Evolutionary conservation across 1,140 invertebrate species (phyloP).

Genomic region (Yoshiicerus persimilis): DNA sequence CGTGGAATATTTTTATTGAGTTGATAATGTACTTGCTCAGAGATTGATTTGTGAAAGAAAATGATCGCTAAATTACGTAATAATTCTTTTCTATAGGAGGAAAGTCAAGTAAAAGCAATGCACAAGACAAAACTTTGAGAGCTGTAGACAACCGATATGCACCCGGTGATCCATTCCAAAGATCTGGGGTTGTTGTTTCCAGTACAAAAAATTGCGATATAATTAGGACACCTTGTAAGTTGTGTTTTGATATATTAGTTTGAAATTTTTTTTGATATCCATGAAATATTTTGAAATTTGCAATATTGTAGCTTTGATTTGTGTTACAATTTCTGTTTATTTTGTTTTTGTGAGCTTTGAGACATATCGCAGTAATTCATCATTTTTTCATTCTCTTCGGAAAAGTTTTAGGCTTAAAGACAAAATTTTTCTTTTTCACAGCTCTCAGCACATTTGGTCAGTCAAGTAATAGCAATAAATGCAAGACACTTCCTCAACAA

Average conservation of each 20-base stretch:
- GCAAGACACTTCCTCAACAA: constrained; percentile 49
- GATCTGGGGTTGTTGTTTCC: constrained; percentile 43
- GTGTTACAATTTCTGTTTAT: not conserved
- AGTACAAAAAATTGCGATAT: constrained; percentile 50
- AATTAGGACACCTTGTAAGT: constrained; percentile 49
- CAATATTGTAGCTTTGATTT: not conserved
- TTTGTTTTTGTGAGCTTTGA: not conserved
- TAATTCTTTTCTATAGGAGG: constrained; percentile 39
- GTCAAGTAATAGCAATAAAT: constrained; percentile 43
- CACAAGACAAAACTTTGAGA: constrained; percentile 2
- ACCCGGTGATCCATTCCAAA: constrained; percentile 43
- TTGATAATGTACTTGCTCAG: no score
- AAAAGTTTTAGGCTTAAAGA: no score
- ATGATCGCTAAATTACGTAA: no score
- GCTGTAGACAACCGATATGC: constrained; percentile 33
- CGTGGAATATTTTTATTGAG: no score
- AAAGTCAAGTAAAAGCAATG: constrained; percentile 47
- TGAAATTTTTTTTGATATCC: not conserved
- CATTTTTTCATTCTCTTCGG: no score
- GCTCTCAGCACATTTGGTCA: constrained; percentile 48
- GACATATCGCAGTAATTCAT: not conserved
- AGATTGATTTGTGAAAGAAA: no score
- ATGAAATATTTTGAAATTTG: not conserved
- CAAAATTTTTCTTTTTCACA: not conserved
- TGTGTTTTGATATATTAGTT: not conserved